Evolutionary conservation across 2,113 vertebrate genomes (phyloP).

Genomic region (Nettapus auritus): DNA sequence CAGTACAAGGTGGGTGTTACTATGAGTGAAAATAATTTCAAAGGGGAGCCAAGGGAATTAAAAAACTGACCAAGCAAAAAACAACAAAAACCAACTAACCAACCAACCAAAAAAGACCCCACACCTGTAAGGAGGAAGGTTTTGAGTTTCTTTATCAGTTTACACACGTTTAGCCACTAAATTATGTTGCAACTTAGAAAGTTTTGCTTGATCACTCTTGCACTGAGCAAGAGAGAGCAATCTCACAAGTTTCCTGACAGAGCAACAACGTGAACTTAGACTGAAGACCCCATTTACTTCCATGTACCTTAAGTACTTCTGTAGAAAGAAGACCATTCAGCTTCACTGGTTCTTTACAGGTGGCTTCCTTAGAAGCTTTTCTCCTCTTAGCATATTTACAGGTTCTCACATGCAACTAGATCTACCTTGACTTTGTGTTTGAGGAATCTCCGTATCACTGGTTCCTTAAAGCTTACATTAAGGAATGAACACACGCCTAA

Average conservation of each 20-base stretch:
- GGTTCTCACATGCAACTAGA: neutral
- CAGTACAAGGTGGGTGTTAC: neutral
- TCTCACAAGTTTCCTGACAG: neutral
- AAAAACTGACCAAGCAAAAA: neutral
- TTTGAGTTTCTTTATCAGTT: neutral
- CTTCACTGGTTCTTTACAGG: neutral
- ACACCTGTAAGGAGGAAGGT: neutral
- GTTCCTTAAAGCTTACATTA: neutral
- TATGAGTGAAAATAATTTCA: neutral
- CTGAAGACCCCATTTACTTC: neutral
- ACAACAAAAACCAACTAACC: neutral
- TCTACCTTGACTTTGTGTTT: neutral
- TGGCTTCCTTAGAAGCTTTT: neutral
- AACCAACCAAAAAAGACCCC: too few species aligned
- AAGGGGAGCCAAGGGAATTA: neutral
- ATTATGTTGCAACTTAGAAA: neutral
- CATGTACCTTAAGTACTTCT: neutral
- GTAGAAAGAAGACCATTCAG: neutral
- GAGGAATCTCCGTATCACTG: rapidly evolving
- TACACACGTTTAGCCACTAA: neutral
- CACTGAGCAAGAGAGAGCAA: neutral
- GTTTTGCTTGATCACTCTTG: neutral
- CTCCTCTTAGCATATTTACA: neutral
- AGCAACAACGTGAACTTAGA: neutral
- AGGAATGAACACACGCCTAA: neutral